These are phyloP conservation scores for Hermetia illucens DNA, from an alignment of 1,140 invertebrate species.

Conservation along the genomic window DNA sequence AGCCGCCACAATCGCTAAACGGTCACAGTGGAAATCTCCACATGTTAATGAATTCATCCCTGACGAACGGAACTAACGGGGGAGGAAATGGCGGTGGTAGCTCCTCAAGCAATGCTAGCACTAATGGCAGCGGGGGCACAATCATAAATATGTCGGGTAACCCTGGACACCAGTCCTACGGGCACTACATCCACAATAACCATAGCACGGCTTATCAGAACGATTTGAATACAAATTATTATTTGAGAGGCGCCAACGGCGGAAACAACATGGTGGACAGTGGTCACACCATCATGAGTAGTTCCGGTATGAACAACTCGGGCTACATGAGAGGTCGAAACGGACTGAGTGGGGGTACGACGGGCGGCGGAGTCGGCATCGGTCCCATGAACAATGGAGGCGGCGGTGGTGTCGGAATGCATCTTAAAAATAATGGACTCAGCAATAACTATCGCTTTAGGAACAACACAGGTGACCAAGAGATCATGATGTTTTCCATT, in stretches of 20 bases:
- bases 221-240: background rate
- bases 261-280: too few relatives aligned
- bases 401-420: slow-evolving; percentile 2
- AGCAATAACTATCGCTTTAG: slow-evolving; percentile 32
- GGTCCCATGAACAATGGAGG: slow-evolving; percentile 5
- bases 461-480: slow-evolving; percentile 11
- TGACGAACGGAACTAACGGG: too few relatives aligned
- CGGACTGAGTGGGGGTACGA: too few relatives aligned
- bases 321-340: too few relatives aligned
- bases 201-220: slow-evolving; percentile 3
- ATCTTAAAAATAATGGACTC: slow-evolving; percentile 22
- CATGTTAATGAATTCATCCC: too few relatives aligned
- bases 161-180: background rate
- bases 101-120: background rate
- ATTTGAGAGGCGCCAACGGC: slow-evolving; percentile 1
- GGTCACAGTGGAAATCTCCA: too few relatives aligned
- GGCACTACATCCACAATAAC: background rate
- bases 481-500: too few relatives aligned
- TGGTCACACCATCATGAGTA: background rate
- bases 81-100: slow-evolving; percentile 4
- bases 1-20: too few relatives aligned
- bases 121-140: too few relatives aligned
- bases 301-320: background rate
- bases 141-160: background rate
- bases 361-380: too few relatives aligned